Percentiles rank a stretch among this genome's conserved stretches.
Conservation (phyloP, 2,113 vertebrate species). For the Anhinga rufa region DNA sequence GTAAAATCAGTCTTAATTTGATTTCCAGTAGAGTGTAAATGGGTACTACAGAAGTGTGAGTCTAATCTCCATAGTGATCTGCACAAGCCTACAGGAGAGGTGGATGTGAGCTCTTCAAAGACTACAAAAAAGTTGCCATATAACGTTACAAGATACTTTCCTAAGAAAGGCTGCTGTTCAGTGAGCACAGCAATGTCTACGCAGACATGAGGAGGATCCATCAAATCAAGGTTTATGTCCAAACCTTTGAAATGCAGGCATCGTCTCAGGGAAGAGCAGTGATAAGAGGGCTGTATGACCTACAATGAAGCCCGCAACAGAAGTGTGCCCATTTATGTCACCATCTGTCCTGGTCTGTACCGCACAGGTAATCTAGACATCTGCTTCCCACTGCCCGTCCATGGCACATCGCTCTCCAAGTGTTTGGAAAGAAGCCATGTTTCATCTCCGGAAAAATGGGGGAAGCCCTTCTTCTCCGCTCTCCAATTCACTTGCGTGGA, state of each 20-base stretch:
- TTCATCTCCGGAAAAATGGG: background rate
- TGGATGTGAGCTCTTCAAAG: background rate
- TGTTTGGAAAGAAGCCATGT: background rate
- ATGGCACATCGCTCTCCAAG: background rate
- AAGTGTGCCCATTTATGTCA: background rate
- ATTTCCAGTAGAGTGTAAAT: background rate
- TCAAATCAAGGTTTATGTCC: background rate
- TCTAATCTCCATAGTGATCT: background rate
- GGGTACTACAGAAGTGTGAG: background rate
- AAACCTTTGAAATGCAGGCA: background rate
- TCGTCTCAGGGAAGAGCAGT: background rate
- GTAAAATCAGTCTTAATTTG: background rate
- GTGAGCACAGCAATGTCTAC: rapidly evolving
- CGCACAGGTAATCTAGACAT: background rate
- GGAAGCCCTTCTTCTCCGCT: background rate
- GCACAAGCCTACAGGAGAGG: background rate
- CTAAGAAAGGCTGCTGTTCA: background rate
- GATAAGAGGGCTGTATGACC: background rate
- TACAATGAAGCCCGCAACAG: rapidly evolving
- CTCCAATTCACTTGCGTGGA: rapidly evolving
- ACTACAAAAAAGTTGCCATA: background rate
- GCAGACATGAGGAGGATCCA: background rate
- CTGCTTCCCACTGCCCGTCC: background rate
- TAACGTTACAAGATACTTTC: background rate
- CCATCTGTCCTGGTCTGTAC: background rate